phyloP scores from a whole-genome alignment of 2,797 vertebrate species.

The Pterois miles region DNA sequence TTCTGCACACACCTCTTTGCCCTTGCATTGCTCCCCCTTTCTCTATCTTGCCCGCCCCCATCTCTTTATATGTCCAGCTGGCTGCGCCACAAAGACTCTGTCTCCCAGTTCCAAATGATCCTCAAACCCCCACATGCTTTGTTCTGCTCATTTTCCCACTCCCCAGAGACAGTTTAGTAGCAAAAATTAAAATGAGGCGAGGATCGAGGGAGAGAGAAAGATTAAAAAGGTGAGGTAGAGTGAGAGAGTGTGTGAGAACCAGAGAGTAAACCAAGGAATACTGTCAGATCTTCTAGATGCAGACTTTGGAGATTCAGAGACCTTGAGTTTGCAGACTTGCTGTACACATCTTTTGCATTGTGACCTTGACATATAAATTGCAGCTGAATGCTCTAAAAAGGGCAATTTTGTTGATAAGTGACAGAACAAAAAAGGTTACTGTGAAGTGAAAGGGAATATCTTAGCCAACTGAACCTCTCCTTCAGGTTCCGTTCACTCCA shows the following conservation, averaged over 20 bases:
- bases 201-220: conserved; percentile 25
- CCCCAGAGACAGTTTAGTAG: conserved; percentile 77
- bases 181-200: conserved; percentile 75
- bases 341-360: conserved; percentile 12
- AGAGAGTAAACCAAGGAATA: conserved; percentile 14
- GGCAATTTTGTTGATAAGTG: not conserved
- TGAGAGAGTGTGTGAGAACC: conserved; percentile 37
- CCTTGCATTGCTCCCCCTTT: conserved; percentile 67
- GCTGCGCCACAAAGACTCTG: conserved; percentile 84
- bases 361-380: conserved; percentile 33
- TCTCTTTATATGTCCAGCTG: conserved; percentile 90
- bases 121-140: conserved; percentile 84
- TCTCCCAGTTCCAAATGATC: conserved; percentile 81
- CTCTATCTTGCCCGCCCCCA: conserved; percentile 69
- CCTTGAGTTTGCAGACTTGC: conserved; percentile 1
- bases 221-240: conserved; percentile 41
- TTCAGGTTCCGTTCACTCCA: conserved; percentile 8
- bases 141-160: conserved; percentile 91
- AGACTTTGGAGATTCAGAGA: conserved; percentile 24
- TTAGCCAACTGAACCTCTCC: not conserved
- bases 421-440: not conserved
- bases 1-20: conserved; percentile 73
- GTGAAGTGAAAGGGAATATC: not conserved
- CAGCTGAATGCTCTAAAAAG: not conserved
- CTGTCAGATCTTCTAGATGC: conserved; percentile 27